A percentile compares a stretch with the other conserved stretches of the same genome.
These are phyloP conservation scores for Phyllostomus hastatus DNA, from an alignment of 2,113 vertebrate species.

Conservation along the genomic window DNA sequence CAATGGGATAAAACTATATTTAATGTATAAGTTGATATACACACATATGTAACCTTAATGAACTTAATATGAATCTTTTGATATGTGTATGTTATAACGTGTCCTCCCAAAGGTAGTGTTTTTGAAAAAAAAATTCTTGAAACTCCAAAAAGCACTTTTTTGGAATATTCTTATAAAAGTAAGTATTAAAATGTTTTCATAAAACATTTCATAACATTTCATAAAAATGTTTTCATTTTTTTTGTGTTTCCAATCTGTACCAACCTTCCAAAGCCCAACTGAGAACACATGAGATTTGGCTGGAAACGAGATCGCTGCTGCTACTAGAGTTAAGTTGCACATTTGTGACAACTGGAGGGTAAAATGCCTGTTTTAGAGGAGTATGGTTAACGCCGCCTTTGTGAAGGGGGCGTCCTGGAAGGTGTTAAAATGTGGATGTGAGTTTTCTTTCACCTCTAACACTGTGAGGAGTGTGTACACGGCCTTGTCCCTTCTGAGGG, in stretches of 20 bases:
- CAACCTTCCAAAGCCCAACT: not conserved
- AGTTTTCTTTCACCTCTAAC: not conserved
- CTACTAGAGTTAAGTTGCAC: not conserved
- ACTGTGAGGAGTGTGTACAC: not conserved
- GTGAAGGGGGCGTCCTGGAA: not conserved
- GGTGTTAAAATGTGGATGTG: not conserved
- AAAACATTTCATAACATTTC: no score
- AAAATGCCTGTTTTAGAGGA: not conserved
- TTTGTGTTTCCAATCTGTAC: not conserved
- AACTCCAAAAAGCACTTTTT: not conserved
- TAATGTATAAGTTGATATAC: not conserved
- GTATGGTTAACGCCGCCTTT: not conserved
- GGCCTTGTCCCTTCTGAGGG: not conserved
- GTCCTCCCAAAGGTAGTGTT: not conserved
- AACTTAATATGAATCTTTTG: not conserved
- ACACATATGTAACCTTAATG: not conserved
- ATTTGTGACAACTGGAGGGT: not conserved
- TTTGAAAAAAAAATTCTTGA: not conserved
- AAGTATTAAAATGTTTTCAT: not conserved
- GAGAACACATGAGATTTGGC: not conserved
- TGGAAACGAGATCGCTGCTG: not conserved
- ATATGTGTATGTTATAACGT: not conserved
- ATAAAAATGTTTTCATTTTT: not conserved
- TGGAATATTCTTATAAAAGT: not conserved
- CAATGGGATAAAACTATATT: not conserved